Evolutionary conservation across 2,797 vertebrate species (phyloP).

Genomic region (Falco cherrug): DNA sequence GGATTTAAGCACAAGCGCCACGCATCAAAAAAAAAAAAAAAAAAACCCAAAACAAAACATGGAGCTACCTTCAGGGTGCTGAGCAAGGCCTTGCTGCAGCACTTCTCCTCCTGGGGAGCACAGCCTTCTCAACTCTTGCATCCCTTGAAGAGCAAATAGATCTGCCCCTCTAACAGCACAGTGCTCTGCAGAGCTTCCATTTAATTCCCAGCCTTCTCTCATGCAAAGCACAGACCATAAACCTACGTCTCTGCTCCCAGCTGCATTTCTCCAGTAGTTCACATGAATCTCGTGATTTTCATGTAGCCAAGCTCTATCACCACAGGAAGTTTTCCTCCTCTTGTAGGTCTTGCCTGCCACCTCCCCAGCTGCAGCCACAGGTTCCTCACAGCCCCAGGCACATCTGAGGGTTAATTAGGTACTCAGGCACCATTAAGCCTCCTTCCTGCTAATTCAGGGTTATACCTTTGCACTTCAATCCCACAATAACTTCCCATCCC

Average conservation of each 20-base stretch:
- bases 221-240: not conserved
- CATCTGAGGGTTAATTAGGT: not conserved
- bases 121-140: not conserved
- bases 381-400: not conserved
- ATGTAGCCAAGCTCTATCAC: not conserved
- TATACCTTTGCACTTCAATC: not conserved
- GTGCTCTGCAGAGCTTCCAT: not conserved
- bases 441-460: not conserved
- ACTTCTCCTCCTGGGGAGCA: not conserved
- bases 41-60: not conserved
- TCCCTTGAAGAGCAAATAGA: not conserved
- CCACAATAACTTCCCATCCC: not conserved
- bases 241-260: not conserved
- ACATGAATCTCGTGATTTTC: fast-evolving
- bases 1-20: not conserved
- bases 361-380: not conserved
- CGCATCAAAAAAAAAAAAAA: not conserved
- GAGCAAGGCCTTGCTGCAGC: not conserved
- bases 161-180: not conserved
- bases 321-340: not conserved
- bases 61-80: not conserved
- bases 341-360: not conserved
- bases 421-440: not conserved
- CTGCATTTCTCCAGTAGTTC: not conserved
- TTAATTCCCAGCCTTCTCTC: not conserved